Percentiles rank a stretch among this genome's conserved stretches.
Conservation (phyloP, 1,140 invertebrate genomes). For the Coelopa frigida region DNA sequence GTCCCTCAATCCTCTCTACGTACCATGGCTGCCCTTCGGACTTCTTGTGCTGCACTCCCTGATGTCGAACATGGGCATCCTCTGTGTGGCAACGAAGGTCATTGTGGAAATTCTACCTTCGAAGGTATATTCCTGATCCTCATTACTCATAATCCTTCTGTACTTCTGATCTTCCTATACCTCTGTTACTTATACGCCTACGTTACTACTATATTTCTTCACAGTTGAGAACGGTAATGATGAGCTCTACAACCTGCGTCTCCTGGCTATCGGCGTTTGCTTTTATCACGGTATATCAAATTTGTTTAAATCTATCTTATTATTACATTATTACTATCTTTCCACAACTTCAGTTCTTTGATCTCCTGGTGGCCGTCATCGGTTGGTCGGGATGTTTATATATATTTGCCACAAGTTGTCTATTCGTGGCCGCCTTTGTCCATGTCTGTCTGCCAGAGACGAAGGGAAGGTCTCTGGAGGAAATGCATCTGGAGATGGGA, state of each 20-base stretch:
- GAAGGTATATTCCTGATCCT: conserved; percentile 35
- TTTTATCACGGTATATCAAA: neutral
- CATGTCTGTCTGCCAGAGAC: conserved; percentile 67
- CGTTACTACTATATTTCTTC: too few relatives aligned
- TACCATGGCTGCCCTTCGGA: conserved; percentile 1
- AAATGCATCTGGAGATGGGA: conserved; percentile 4
- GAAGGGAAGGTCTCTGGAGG: conserved; percentile 67
- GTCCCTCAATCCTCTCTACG: neutral
- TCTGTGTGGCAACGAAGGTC: conserved; percentile 27
- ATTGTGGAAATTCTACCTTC: conserved; percentile 31
- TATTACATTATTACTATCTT: neutral
- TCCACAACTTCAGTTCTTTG: neutral
- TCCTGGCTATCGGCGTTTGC: conserved; percentile 2
- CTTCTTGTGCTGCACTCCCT: conserved; percentile 22
- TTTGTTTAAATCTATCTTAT: neutral
- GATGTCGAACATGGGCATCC: conserved; percentile 31
- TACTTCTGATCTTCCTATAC: neutral
- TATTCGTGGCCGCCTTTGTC: neutral
- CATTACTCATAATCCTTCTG: too few relatives aligned
- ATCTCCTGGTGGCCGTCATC: conserved; percentile 5
- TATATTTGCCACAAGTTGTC: neutral
- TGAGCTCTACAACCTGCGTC: neutral
- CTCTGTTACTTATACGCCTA: neutral
- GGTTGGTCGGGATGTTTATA: neutral
- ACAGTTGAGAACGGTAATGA: too few relatives aligned